Conservation (phyloP, 2,888 invertebrate genomes). For the Apamea crenata region DNA sequence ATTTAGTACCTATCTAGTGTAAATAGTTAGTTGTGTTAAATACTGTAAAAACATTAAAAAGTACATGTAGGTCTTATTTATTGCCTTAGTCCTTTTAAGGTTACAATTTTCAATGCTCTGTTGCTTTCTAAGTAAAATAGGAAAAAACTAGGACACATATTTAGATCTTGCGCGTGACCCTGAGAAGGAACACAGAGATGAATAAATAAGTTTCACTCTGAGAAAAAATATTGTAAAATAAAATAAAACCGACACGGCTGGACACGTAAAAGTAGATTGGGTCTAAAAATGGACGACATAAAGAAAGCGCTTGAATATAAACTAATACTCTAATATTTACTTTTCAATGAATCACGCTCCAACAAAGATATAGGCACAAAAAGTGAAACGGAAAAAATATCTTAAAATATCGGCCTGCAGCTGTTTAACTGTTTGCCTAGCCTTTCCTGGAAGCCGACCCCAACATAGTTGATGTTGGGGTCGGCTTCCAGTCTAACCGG, state of each 20-base stretch:
- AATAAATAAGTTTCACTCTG: background rate
- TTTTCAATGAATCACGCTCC: background rate
- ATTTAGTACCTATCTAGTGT: no score
- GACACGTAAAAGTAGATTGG: conserved; percentile 9
- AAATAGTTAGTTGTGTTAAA: no score
- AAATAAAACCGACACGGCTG: background rate
- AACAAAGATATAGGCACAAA: background rate
- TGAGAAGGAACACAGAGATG: background rate
- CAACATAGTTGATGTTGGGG: no score
- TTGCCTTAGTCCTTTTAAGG: no score
- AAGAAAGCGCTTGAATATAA: background rate
- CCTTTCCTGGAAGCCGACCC: no score
- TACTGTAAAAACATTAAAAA: no score
- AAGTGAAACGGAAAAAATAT: background rate
- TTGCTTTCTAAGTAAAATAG: background rate
- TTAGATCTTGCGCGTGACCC: no score
- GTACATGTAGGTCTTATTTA: no score
- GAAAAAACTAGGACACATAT: background rate
- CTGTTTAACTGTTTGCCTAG: background rate
- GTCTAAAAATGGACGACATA: background rate
- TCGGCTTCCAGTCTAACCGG: no score
- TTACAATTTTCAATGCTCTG: no score
- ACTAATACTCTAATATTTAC: background rate
- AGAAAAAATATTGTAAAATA: conserved; percentile 2
- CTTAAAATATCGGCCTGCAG: no score